phyloP scores from a whole-genome alignment of 2,113 vertebrate species.

The Empidonax traillii region DNA sequence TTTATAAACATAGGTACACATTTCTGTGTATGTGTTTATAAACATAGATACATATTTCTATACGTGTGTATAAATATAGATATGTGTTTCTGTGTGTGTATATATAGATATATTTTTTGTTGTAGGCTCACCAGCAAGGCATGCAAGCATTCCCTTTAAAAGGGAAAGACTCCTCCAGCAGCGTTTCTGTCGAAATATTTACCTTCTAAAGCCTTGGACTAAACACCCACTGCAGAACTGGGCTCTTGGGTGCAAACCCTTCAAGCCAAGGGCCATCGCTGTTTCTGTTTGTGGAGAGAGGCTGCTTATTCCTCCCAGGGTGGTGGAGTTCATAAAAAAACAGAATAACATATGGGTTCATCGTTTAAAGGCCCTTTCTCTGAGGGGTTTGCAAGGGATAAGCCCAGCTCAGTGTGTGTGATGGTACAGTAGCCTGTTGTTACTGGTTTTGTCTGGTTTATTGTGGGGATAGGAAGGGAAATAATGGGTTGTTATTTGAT shows the following conservation, averaged over 20 bases:
- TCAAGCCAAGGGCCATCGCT: neutral
- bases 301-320: neutral
- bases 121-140: neutral
- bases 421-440: neutral
- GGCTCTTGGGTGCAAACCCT: neutral
- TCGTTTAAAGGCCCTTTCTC: neutral
- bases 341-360: neutral
- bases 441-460: neutral
- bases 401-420: neutral
- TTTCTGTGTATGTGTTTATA: neutral
- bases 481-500: neutral
- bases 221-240: neutral
- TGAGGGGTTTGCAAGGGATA: neutral
- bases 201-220: neutral
- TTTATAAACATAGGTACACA: too few relatives aligned
- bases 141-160: neutral
- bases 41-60: neutral
- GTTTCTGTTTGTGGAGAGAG: neutral
- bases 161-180: neutral
- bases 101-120: neutral
- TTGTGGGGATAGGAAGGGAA: neutral
- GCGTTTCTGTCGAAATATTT: neutral
- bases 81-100: neutral
- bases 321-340: neutral
- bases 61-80: too few relatives aligned